Percentiles rank a stretch among this genome's conserved stretches.
These are phyloP conservation scores for Ptychodera flava DNA, from an alignment of 35 echinoderm and acorn worm genomes.

Conservation along the genomic window DNA sequence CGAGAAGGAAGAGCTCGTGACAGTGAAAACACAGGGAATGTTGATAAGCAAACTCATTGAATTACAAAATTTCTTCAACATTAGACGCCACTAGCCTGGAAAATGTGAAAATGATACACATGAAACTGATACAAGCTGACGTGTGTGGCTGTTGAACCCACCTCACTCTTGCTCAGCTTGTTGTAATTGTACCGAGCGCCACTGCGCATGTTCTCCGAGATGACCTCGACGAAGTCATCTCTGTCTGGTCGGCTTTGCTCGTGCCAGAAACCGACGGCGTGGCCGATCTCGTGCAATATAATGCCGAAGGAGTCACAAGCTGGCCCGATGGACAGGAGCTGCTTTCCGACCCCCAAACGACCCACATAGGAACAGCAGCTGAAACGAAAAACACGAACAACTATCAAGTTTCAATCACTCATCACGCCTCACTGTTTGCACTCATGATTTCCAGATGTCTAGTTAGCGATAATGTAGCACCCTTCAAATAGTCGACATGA, in stretches of 20 bases:
- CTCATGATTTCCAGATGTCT: neutral
- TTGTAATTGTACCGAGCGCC: slow-evolving; percentile 34
- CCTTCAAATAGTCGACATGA: neutral
- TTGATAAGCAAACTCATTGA: neutral
- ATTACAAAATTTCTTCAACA: neutral
- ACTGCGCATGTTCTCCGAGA: slow-evolving; percentile 36
- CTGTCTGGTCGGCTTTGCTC: slow-evolving; percentile 89
- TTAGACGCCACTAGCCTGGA: no score
- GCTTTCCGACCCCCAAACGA: slow-evolving; percentile 16
- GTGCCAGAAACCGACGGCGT: slow-evolving; percentile 89
- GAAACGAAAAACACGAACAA: neutral
- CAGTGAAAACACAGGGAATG: neutral
- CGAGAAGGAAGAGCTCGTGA: no score
- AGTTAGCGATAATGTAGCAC: neutral
- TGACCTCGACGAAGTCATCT: slow-evolving; percentile 63
- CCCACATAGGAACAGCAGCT: slow-evolving; percentile 87
- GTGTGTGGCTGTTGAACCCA: slow-evolving; percentile 10
- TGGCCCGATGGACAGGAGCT: slow-evolving; percentile 58
- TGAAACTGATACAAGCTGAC: neutral
- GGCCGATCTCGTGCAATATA: slow-evolving; percentile 83
- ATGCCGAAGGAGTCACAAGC: slow-evolving; percentile 59
- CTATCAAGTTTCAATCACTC: neutral
- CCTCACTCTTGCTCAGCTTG: slow-evolving; percentile 14
- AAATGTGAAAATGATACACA: no score
- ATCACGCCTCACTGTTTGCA: neutral